Percentiles rank a stretch among this genome's conserved stretches.
phyloP scores from a whole-genome alignment of 1,140 invertebrate species.

The Drosophila burlai region DNA sequence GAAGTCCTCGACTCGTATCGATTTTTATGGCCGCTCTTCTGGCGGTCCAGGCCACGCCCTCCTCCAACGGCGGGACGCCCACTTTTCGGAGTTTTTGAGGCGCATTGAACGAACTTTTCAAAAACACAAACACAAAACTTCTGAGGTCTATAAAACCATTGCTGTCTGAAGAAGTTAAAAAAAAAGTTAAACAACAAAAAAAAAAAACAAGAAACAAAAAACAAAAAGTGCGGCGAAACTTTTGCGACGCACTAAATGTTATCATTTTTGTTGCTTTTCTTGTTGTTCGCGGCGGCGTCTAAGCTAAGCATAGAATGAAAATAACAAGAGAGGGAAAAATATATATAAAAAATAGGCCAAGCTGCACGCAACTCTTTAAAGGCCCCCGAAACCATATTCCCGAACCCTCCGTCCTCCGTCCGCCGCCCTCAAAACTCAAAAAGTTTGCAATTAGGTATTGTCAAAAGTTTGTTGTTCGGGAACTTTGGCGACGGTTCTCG shows the following conservation, averaged over 20 bases:
- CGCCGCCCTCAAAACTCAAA: slow-evolving; percentile 20
- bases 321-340: slow-evolving; percentile 1
- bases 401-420: slow-evolving; percentile 12
- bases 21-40: slow-evolving; percentile 21
- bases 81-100: slow-evolving; percentile 27
- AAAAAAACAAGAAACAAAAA: slow-evolving; percentile 21
- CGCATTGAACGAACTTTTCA: slow-evolving; percentile 60
- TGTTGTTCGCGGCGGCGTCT: slow-evolving; percentile 54
- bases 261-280: slow-evolving; percentile 64
- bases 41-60: slow-evolving; percentile 1
- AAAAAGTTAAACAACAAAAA: slow-evolving; percentile 62
- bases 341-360: slow-evolving; percentile 60
- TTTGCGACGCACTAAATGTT: slow-evolving; percentile 82
- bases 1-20: slow-evolving; percentile 50
- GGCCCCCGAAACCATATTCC: slow-evolving; percentile 27
- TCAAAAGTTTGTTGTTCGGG: slow-evolving; percentile 75
- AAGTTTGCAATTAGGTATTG: slow-evolving; percentile 83
- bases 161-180: slow-evolving; percentile 64
- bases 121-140: slow-evolving; percentile 78
- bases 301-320: slow-evolving; percentile 54
- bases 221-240: slow-evolving; percentile 66
- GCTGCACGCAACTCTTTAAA: slow-evolving; percentile 73
- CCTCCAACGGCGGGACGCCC: neutral
- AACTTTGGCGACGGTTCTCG: slow-evolving; percentile 73
- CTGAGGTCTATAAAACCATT: slow-evolving; percentile 66